phyloP scores from a whole-genome alignment of 2,888 invertebrate species.

The Harmothoe impar region DNA sequence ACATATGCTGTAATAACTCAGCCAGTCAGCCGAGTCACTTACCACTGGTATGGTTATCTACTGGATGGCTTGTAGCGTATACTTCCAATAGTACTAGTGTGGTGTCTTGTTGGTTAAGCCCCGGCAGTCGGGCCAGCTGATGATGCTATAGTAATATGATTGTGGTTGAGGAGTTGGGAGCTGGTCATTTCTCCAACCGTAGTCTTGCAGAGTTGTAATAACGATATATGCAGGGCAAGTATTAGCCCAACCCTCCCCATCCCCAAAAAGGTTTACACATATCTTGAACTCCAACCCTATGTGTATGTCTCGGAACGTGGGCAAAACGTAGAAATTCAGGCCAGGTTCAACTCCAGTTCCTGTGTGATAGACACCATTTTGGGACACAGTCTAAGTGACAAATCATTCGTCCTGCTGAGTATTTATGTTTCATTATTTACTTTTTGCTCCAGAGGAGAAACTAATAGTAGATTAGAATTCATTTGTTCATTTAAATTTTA shows the following conservation, averaged over 20 bases:
- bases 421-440: slow-evolving; percentile 31
- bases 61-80: no score
- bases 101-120: background rate
- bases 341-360: background rate
- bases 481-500: background rate
- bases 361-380: background rate
- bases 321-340: background rate
- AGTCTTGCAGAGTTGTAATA: slow-evolving; percentile 29
- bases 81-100: background rate
- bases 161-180: background rate
- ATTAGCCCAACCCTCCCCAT: background rate
- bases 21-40: no score
- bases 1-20: no score
- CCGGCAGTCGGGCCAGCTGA: background rate
- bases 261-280: background rate
- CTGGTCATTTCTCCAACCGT: background rate
- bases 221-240: background rate
- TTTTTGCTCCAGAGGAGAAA: background rate
- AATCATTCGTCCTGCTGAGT: slow-evolving; percentile 6
- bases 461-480: background rate
- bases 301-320: background rate
- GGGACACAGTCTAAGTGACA: background rate
- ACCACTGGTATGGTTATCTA: no score
- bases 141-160: slow-evolving; percentile 9
- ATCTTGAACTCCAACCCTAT: background rate